These are phyloP conservation scores for Arrhamphus sclerolepis DNA, from an alignment of 2,797 vertebrate genomes.

Conservation along the genomic window DNA sequence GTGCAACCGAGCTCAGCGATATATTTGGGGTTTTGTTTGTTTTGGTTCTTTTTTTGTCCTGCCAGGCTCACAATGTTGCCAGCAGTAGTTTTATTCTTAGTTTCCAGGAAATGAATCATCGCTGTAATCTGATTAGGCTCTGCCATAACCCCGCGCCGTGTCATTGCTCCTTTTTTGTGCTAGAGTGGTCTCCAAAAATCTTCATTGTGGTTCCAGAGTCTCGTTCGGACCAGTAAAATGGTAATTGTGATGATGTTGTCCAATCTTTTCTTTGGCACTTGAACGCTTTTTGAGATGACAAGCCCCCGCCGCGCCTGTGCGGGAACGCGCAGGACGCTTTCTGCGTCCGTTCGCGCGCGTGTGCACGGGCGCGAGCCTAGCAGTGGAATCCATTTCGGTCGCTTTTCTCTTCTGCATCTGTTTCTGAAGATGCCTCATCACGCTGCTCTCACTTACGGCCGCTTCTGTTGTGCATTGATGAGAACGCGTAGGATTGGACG, in stretches of 20 bases:
- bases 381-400: constrained; percentile 37
- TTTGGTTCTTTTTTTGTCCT: no score
- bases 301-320: neutral
- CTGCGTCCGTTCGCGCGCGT: constrained; percentile 26
- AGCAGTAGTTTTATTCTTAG: constrained; percentile 47
- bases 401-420: constrained; percentile 18
- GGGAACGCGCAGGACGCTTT: constrained; percentile 7
- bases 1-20: constrained; percentile 37
- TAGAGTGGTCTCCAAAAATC: neutral
- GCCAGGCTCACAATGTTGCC: constrained; percentile 18
- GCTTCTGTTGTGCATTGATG: constrained; percentile 69
- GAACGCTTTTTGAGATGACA: neutral
- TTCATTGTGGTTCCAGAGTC: neutral
- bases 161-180: constrained; percentile 16
- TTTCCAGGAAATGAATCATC: constrained; percentile 51
- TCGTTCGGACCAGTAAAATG: no score
- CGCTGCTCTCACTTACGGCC: constrained; percentile 54
- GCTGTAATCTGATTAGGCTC: constrained; percentile 44
- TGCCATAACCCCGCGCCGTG: constrained; percentile 16
- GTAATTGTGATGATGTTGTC: no score
- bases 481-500: no score
- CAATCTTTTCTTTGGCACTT: no score
- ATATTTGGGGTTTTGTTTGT: constrained; percentile 9
- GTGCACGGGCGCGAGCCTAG: constrained; percentile 19
- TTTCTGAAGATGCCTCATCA: constrained; percentile 60